phyloP scores from a whole-genome alignment of 2,888 invertebrate species.

The Barypeithes pellucidus region DNA sequence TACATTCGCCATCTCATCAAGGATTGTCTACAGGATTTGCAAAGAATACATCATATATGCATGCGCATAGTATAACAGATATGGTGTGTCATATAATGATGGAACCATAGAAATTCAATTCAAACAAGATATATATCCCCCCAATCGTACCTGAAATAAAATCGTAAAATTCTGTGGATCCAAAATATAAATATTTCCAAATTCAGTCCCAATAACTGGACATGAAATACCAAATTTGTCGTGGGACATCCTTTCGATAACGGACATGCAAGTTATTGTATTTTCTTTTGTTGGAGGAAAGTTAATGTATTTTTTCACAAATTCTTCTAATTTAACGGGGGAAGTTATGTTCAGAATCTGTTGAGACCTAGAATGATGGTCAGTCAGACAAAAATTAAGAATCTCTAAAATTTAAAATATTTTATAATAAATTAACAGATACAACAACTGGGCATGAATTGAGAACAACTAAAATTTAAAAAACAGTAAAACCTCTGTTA shows the following conservation, averaged over 20 bases:
- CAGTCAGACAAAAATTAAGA: neutral
- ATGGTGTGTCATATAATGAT: too few relatives aligned
- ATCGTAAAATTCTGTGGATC: constrained; percentile 94
- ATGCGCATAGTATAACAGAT: too few relatives aligned
- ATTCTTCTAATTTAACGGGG: constrained; percentile 71
- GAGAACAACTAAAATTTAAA: too few relatives aligned
- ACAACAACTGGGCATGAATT: too few relatives aligned
- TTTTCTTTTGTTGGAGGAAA: constrained; percentile 72
- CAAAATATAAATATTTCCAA: constrained; percentile 85
- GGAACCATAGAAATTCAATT: too few relatives aligned
- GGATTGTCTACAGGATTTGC: too few relatives aligned
- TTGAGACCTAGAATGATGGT: constrained; percentile 70
- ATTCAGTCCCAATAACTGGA: constrained; percentile 91
- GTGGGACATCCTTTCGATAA: constrained; percentile 82
- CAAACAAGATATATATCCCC: too few relatives aligned
- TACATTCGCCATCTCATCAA: constrained; percentile 7
- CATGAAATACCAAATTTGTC: constrained; percentile 86
- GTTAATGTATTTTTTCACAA: constrained; percentile 69
- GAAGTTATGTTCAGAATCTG: constrained; percentile 75
- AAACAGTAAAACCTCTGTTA: too few relatives aligned
- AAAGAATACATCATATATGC: too few relatives aligned
- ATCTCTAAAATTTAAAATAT: too few relatives aligned
- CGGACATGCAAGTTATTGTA: constrained; percentile 85
- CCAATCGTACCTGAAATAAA: constrained; percentile 76
- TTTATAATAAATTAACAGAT: too few relatives aligned